phyloP scores from a whole-genome alignment of 2,113 vertebrate species.

The Ciconia stormi region DNA sequence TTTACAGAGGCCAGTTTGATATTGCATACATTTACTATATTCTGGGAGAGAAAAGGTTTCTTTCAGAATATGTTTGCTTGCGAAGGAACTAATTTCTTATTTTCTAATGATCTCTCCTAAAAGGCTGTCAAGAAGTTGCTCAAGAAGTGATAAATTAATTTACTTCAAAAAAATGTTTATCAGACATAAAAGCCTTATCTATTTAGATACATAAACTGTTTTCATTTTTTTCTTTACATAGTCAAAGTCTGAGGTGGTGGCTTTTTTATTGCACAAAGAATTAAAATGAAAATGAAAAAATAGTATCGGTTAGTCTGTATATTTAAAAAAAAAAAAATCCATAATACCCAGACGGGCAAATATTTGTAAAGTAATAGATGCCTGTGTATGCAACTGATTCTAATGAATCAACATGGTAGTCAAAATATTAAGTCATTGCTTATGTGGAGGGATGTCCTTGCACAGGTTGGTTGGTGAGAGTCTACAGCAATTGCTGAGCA shows the following conservation, averaged over 20 bases:
- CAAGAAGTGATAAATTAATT: background rate
- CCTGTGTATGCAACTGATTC: background rate
- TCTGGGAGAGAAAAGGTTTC: background rate
- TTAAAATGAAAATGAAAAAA: background rate
- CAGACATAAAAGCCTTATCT: background rate
- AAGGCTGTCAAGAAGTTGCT: background rate
- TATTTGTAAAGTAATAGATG: background rate
- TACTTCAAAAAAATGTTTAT: background rate
- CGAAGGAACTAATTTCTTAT: background rate
- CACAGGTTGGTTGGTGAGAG: background rate
- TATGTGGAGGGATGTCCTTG: background rate
- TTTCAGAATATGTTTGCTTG: background rate
- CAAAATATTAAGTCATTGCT: background rate
- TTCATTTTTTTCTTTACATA: background rate
- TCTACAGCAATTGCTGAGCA: background rate
- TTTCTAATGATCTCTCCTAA: background rate
- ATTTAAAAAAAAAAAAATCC: background rate
- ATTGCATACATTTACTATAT: accelerated
- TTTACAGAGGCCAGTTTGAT: background rate
- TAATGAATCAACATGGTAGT: background rate
- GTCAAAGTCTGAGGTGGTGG: background rate
- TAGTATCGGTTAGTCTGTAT: background rate
- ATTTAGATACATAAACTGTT: background rate
- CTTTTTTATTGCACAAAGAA: background rate
- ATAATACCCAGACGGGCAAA: background rate